Evolutionary conservation across 2,888 invertebrate genomes (phyloP).

Genomic region (Chromoteleia sp.): DNA sequence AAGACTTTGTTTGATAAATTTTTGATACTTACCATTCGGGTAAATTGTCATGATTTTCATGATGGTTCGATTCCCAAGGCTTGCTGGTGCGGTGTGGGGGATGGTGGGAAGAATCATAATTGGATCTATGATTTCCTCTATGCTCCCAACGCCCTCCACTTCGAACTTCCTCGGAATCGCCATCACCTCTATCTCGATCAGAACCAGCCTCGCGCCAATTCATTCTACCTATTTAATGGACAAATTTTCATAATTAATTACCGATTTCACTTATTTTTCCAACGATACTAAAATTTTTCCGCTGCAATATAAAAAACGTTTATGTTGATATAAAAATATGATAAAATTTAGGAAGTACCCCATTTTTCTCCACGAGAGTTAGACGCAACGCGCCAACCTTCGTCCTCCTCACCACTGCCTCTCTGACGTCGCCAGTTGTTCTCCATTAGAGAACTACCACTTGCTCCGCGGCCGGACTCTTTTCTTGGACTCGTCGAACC

Average conservation of each 20-base stretch:
- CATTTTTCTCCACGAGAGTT: conserved; percentile 86
- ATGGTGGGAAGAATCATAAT: conserved; percentile 81
- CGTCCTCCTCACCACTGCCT: conserved; percentile 85
- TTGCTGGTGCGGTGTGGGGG: conserved; percentile 80
- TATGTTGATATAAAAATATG: too few relatives aligned
- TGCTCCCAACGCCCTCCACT: conserved; percentile 81
- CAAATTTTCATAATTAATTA: neutral
- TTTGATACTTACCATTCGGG: conserved; percentile 85
- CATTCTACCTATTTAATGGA: conserved; percentile 77
- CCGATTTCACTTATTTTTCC: too few relatives aligned
- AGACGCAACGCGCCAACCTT: conserved; percentile 86
- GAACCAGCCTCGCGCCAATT: conserved; percentile 85
- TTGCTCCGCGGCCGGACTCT: conserved; percentile 85
- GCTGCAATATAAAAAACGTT: too few relatives aligned
- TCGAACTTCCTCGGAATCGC: conserved; percentile 78
- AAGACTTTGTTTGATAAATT: neutral
- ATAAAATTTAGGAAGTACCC: conserved; percentile 85
- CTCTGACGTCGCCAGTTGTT: conserved; percentile 86
- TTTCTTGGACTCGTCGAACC: conserved; percentile 86
- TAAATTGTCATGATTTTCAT: conserved; percentile 85
- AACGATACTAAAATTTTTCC: too few relatives aligned
- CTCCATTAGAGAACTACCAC: conserved; percentile 83
- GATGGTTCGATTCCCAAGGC: conserved; percentile 83
- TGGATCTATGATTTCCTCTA: conserved; percentile 81
- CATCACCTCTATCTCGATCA: conserved; percentile 80